A percentile compares a stretch with the other conserved stretches of the same genome.
Evolutionary conservation across 23 tunicate species (phyloP).

Genomic region (Ascidia mentula): DNA sequence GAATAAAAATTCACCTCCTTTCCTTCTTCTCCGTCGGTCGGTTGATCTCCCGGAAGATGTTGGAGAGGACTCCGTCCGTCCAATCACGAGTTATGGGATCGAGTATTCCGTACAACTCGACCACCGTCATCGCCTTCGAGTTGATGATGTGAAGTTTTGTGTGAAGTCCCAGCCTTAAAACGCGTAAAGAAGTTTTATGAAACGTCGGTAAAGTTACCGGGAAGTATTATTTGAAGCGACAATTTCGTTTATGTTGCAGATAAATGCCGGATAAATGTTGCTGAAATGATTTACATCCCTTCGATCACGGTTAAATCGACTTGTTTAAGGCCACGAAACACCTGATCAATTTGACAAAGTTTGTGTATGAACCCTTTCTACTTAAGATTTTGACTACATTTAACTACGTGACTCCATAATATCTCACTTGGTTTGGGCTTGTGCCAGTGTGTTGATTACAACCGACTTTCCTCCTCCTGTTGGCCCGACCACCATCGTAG

Average conservation of each 20-base stretch:
- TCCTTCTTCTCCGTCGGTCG: constrained; percentile 98
- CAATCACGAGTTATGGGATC: constrained; percentile 98
- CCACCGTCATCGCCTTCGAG: constrained; percentile 97
- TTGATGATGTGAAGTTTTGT: constrained; percentile 87
- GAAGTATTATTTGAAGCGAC: too few species aligned
- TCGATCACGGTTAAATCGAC: too few species aligned
- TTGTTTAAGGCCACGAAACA: too few species aligned
- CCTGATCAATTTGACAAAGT: too few species aligned
- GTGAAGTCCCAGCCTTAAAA: constrained; percentile 61
- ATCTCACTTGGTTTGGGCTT: constrained; percentile 92
- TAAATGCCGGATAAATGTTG: too few species aligned
- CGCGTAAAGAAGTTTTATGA: neutral
- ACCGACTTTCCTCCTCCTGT: constrained; percentile 99
- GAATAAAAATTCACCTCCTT: constrained; percentile 48
- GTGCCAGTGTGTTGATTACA: constrained; percentile 88
- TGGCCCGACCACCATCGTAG: constrained; percentile 98
- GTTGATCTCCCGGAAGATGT: constrained; percentile 94
- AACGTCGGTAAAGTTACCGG: too few species aligned
- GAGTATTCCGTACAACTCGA: constrained; percentile 93
- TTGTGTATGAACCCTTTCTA: too few species aligned
- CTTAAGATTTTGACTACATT: too few species aligned
- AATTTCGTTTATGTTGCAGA: too few species aligned
- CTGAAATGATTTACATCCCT: too few species aligned
- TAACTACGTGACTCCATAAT: neutral
- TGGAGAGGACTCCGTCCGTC: constrained; percentile 98